Percentiles rank a stretch among this genome's conserved stretches.
Evolutionary conservation across 2,797 vertebrate species (phyloP).

Genomic region (Gallirallus australis): DNA sequence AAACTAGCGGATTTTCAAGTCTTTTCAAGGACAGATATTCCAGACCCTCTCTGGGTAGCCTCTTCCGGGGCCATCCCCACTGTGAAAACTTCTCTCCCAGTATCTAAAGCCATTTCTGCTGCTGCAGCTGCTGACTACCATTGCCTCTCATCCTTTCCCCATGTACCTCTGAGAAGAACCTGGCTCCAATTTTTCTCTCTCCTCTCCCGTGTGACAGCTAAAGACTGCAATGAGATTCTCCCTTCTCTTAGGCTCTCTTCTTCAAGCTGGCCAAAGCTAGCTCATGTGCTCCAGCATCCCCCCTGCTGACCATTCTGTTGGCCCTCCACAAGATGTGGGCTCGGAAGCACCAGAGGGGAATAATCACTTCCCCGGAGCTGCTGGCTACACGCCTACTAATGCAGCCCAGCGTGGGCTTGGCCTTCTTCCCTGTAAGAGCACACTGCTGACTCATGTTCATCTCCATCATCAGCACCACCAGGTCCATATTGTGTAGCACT

Average conservation of each 20-base stretch:
- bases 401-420: slow-evolving; percentile 30
- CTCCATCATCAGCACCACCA: slow-evolving; percentile 1
- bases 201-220: not conserved
- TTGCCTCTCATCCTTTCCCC: not conserved
- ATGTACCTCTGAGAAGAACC: not conserved
- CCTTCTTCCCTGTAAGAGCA: slow-evolving; percentile 6
- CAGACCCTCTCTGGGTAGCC: not conserved
- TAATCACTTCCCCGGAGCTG: not conserved
- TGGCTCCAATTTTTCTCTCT: not conserved
- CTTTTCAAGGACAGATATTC: not conserved
- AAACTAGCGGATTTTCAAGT: not conserved
- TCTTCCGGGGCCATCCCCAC: fast-evolving
- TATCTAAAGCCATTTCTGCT: not conserved
- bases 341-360: slow-evolving; percentile 22
- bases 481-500: not conserved
- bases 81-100: not conserved
- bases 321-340: not conserved
- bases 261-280: not conserved
- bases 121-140: not conserved
- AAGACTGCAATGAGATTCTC: not conserved
- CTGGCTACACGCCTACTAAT: not conserved
- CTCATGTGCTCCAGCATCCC: not conserved
- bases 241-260: not conserved
- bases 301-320: not conserved
- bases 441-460: slow-evolving; percentile 24